These are phyloP conservation scores for Neocloeon triangulifer DNA, from an alignment of 1,140 invertebrate genomes.

Conservation along the genomic window DNA sequence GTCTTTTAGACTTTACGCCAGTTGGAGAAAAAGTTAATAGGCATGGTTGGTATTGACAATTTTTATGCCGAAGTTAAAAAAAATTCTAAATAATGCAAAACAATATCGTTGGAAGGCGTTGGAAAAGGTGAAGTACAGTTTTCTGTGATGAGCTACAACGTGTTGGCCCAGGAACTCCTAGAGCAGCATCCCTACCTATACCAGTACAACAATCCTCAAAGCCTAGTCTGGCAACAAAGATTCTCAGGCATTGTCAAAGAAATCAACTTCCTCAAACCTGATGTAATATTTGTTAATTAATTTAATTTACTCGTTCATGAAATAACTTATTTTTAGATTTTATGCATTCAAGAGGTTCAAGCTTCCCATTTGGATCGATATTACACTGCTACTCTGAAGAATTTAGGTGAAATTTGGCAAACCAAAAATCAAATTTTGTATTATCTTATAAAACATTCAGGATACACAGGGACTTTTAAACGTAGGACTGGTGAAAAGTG, in stretches of 20 bases:
- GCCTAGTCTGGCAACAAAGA: slow-evolving; percentile 46
- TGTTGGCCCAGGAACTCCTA: slow-evolving; percentile 62
- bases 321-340: slow-evolving; percentile 25
- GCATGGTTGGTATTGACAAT: too few relatives aligned
- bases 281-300: slow-evolving; percentile 43
- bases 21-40: too few relatives aligned
- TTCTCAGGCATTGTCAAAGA: slow-evolving; percentile 42
- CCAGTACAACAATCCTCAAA: slow-evolving; percentile 24
- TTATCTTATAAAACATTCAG: slow-evolving; percentile 13
- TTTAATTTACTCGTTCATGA: slow-evolving; percentile 6
- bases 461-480: slow-evolving; percentile 44
- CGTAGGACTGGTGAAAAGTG: slow-evolving; percentile 40
- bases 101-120: too few relatives aligned
- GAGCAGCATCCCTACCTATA: slow-evolving; percentile 56
- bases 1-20: too few relatives aligned
- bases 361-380: slow-evolving; percentile 40
- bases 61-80: too few relatives aligned
- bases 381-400: slow-evolving; percentile 20
- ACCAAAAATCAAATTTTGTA: slow-evolving; percentile 12
- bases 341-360: slow-evolving; percentile 77
- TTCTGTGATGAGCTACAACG: slow-evolving; percentile 55
- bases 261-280: slow-evolving; percentile 40
- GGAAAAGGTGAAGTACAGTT: slow-evolving; percentile 13
- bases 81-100: too few relatives aligned
- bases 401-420: slow-evolving; percentile 14